Conservation (phyloP, 1,140 invertebrate species). For the Ditylenchus dipsaci region DNA sequence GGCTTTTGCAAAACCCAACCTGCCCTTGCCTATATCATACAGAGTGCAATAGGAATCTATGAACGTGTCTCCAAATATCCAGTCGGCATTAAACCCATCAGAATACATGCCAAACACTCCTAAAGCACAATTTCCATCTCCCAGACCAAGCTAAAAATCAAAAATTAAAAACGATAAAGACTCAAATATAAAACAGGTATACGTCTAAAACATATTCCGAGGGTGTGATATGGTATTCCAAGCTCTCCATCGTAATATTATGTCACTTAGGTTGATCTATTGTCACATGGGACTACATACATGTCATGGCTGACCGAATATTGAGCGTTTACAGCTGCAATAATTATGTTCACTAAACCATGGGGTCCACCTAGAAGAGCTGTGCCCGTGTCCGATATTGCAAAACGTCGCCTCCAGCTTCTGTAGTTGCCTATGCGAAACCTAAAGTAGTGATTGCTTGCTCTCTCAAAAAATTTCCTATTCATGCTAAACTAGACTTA, state of each 20-base stretch:
- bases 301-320: constrained; percentile 13
- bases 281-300: constrained; percentile 14
- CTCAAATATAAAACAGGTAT: neutral
- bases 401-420: neutral
- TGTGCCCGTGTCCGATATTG: constrained; percentile 28
- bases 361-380: constrained; percentile 16
- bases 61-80: constrained; percentile 35
- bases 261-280: constrained; percentile 1
- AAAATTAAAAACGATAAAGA: neutral
- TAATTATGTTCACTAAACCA: constrained; percentile 10
- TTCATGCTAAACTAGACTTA: neutral
- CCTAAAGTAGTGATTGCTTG: neutral
- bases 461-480: no score
- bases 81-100: constrained; percentile 4
- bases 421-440: constrained; percentile 18
- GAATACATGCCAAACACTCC: constrained; percentile 11
- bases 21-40: constrained; percentile 33
- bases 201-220: constrained; percentile 25
- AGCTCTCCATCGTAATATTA: constrained; percentile 9
- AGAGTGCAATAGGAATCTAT: constrained; percentile 32
- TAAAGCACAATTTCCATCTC: constrained; percentile 26
- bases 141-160: constrained; percentile 13
- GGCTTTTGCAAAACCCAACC: constrained; percentile 18
- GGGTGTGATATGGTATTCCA: constrained; percentile 12
- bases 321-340: constrained; percentile 6